Evolutionary conservation across 2,888 invertebrate genomes (phyloP).

Genomic region (Phymatocera aterrima): DNA sequence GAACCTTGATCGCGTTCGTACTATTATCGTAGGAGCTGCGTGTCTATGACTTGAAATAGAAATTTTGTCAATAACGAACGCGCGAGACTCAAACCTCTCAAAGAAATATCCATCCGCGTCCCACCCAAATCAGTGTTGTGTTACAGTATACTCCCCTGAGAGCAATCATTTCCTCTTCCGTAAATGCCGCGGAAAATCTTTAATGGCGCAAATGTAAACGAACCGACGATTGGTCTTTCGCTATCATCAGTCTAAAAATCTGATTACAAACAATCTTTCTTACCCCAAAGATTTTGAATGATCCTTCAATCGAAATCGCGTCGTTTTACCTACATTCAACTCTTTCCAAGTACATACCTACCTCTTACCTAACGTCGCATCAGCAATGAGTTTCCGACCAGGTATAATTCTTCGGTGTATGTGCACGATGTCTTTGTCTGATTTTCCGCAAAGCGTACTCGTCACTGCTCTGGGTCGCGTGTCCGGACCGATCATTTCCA

Average conservation of each 20-base stretch:
- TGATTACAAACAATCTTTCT: too few species aligned
- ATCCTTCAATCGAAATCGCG: not conserved
- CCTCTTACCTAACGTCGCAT: not conserved
- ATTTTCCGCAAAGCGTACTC: slow-evolving; percentile 5
- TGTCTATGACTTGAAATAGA: slow-evolving; percentile 43
- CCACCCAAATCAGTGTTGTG: not conserved
- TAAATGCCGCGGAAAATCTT: slow-evolving; percentile 1
- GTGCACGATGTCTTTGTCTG: slow-evolving; percentile 32
- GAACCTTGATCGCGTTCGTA: slow-evolving; percentile 39
- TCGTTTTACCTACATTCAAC: not conserved
- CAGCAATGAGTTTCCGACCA: slow-evolving; percentile 20
- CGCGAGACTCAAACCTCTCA: not conserved
- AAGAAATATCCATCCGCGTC: slow-evolving; percentile 22
- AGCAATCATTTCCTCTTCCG: slow-evolving; percentile 13
- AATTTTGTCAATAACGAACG: slow-evolving; percentile 36
- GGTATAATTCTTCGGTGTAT: slow-evolving; percentile 15
- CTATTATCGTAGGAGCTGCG: slow-evolving; percentile 44
- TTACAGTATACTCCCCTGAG: not conserved
- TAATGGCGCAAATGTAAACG: not conserved
- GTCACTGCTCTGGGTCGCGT: slow-evolving; percentile 38
- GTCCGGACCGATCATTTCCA: slow-evolving; percentile 31
- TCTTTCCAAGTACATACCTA: not conserved
- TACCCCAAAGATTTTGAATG: not conserved
- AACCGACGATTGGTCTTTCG: not conserved
- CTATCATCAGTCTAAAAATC: too few species aligned